Percentiles rank a stretch among this genome's conserved stretches.
These are phyloP conservation scores for Echinops telfairi DNA, from an alignment of 2,113 vertebrate species.

Conservation along the genomic window DNA sequence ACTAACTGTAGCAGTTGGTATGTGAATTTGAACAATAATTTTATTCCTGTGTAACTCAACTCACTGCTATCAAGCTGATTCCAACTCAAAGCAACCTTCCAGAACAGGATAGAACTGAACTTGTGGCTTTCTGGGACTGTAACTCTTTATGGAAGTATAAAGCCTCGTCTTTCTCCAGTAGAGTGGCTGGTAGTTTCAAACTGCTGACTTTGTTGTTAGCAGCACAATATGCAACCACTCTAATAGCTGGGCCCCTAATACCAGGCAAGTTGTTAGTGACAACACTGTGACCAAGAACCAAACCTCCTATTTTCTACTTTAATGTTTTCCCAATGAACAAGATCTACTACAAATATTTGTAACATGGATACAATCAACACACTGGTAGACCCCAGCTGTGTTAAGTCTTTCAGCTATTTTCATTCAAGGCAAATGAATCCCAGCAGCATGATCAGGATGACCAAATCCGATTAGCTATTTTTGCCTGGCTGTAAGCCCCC, in stretches of 20 bases:
- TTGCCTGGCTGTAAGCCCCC: not conserved
- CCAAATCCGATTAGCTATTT: not conserved
- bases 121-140: too few species aligned
- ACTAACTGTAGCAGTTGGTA: too few species aligned
- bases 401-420: constrained; percentile 9
- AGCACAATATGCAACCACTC: too few species aligned
- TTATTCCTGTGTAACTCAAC: too few species aligned
- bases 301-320: not conserved
- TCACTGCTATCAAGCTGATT: too few species aligned
- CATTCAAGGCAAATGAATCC: not conserved
- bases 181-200: too few species aligned
- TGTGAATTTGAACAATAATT: too few species aligned
- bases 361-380: not conserved
- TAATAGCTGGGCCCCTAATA: not conserved
- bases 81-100: too few species aligned
- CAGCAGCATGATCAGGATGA: not conserved
- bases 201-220: too few species aligned
- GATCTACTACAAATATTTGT: not conserved
- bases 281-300: not conserved
- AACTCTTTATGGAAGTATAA: too few species aligned
- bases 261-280: not conserved
- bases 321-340: not conserved
- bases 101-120: too few species aligned
- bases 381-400: not conserved
- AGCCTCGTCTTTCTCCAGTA: too few species aligned